Evolutionary conservation across 2,113 vertebrate genomes (phyloP).

Genomic region (Ictalurus furcatus): DNA sequence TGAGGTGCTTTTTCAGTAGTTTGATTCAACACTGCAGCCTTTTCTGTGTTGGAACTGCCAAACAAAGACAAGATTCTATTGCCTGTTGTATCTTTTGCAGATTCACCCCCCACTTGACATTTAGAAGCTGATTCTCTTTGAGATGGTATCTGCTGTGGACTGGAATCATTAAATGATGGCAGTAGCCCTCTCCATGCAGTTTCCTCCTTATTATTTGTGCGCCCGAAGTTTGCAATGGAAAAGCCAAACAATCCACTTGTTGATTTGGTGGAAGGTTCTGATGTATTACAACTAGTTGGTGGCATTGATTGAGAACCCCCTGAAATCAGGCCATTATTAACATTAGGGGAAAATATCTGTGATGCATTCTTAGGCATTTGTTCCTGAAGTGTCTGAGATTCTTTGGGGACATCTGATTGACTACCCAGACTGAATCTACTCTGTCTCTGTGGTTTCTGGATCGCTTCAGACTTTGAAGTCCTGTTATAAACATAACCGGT

Average conservation of each 20-base stretch:
- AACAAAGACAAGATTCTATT: conserved; percentile 69
- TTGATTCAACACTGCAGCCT: conserved; percentile 43
- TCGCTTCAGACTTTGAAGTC: conserved; percentile 55
- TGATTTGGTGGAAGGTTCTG: conserved; percentile 64
- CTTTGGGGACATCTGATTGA: not conserved
- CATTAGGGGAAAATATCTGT: conserved; percentile 52
- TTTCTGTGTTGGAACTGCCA: conserved; percentile 58
- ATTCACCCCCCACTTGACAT: not conserved
- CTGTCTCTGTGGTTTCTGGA: conserved; percentile 66
- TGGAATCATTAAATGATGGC: conserved; percentile 65
- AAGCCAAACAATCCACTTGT: conserved; percentile 73
- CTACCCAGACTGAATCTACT: conserved; percentile 48
- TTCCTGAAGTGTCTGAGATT: conserved; percentile 40
- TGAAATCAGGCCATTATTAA: conserved; percentile 35
- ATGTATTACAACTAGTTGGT: conserved; percentile 62
- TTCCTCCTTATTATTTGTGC: conserved; percentile 63
- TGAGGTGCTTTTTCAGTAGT: conserved; percentile 43
- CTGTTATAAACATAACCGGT: conserved; percentile 52
- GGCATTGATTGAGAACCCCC: conserved; percentile 55
- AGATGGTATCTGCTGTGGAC: conserved; percentile 55
- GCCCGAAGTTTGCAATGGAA: conserved; percentile 72
- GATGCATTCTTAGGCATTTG: conserved; percentile 59
- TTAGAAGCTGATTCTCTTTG: conserved; percentile 51
- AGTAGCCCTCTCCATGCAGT: conserved; percentile 67
- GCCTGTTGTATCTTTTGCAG: conserved; percentile 64